Conservation (phyloP, 1,140 invertebrate species). For the Drosophila rhopaloa region DNA sequence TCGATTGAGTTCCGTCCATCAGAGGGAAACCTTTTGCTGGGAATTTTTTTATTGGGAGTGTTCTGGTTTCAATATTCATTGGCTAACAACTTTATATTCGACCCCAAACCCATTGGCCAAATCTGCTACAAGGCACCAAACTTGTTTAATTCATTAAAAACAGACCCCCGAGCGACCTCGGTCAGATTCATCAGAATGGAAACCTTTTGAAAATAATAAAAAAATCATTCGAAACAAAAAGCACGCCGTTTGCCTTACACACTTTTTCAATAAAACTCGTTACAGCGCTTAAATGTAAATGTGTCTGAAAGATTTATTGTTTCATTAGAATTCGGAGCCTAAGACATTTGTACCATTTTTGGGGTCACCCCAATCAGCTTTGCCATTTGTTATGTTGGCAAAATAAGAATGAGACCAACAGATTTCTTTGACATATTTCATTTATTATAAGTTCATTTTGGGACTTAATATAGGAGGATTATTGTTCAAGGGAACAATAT, state of each 20-base stretch:
- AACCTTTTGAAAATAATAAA: constrained; percentile 25
- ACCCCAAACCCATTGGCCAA: constrained; percentile 15
- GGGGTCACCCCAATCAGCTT: constrained; percentile 23
- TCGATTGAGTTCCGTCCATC: constrained; percentile 17
- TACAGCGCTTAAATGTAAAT: constrained; percentile 44
- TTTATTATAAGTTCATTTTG: not conserved
- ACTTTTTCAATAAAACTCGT: constrained; percentile 37
- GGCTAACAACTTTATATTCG: constrained; percentile 10
- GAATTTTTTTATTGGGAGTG: constrained; percentile 20
- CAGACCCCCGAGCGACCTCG: constrained; percentile 31
- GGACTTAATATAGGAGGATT: not conserved
- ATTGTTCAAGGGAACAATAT: not conserved
- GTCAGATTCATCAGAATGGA: constrained; percentile 14
- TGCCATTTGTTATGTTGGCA: constrained; percentile 25
- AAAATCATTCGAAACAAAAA: constrained; percentile 13
- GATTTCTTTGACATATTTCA: constrained; percentile 32
- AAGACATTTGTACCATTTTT: constrained; percentile 24
- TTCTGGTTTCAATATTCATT: constrained; percentile 25
- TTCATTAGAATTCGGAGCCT: constrained; percentile 32
- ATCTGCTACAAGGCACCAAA: constrained; percentile 26
- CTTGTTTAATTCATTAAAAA: constrained; percentile 36
- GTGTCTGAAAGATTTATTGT: constrained; percentile 32
- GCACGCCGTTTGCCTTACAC: constrained; percentile 2
- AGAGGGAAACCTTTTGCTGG: constrained; percentile 3
- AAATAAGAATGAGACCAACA: constrained; percentile 17